Percentiles rank a stretch among this genome's conserved stretches.
phyloP scores from a whole-genome alignment of 2,888 invertebrate species.

The Hetaerina titia region DNA sequence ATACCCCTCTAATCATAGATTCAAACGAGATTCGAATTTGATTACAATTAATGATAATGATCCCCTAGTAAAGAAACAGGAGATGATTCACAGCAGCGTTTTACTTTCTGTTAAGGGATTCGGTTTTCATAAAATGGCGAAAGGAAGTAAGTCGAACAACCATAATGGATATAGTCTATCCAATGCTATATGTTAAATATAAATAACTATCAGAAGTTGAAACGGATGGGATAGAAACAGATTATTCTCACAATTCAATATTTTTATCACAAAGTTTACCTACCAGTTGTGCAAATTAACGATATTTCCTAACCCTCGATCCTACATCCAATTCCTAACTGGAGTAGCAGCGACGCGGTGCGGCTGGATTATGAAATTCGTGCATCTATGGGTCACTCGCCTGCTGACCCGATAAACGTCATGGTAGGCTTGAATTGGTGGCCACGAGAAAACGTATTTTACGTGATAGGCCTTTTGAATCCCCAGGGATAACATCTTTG shows the following conservation, averaged over 20 bases:
- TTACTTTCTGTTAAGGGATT: constrained; percentile 28
- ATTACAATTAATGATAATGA: neutral
- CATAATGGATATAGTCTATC: neutral
- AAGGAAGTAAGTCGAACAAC: constrained; percentile 28
- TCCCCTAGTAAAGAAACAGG: neutral
- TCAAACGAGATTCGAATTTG: neutral
- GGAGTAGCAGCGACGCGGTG: constrained; percentile 55
- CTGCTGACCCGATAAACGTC: constrained; percentile 17
- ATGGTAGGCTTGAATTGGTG: neutral
- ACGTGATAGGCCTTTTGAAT: neutral
- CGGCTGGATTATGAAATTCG: constrained; percentile 23
- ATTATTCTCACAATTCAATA: neutral
- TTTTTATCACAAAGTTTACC: neutral
- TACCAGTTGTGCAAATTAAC: constrained; percentile 29
- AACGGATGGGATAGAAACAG: neutral
- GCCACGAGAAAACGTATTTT: neutral
- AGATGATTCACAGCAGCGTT: neutral
- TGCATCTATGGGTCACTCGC: constrained; percentile 23
- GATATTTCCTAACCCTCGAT: constrained; percentile 33
- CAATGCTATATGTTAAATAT: neutral
- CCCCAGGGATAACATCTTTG: too few relatives aligned
- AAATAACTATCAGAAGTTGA: neutral
- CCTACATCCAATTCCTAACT: constrained; percentile 47
- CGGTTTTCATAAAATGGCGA: constrained; percentile 56
- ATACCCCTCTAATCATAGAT: neutral